phyloP scores from a whole-genome alignment of 2,797 vertebrate genomes.

The Adrianichthys oophorus region DNA sequence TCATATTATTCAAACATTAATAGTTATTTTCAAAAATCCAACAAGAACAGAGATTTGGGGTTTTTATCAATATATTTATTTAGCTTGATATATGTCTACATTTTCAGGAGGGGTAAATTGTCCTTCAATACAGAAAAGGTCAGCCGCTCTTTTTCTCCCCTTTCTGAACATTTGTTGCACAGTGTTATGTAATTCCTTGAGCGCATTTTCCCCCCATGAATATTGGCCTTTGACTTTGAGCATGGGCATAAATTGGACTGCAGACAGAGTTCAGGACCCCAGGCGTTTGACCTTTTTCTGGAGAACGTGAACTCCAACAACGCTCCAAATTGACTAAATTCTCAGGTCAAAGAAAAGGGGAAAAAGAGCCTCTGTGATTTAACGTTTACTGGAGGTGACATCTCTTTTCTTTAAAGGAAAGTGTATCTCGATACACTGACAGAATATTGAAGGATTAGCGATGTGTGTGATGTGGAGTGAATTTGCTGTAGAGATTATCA shows the following conservation, averaged over 20 bases:
- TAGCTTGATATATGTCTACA: no score
- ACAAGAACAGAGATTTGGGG: no score
- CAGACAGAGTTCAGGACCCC: slow-evolving; percentile 16
- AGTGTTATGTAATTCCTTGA: not conserved
- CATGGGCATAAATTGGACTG: slow-evolving; percentile 13
- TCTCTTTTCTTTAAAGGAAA: slow-evolving; percentile 1
- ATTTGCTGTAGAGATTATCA: no score
- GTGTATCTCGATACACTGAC: not conserved
- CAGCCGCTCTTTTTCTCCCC: no score
- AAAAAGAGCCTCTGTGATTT: slow-evolving; percentile 10
- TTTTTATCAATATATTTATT: no score
- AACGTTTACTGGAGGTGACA: slow-evolving; percentile 16
- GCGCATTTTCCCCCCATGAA: slow-evolving; percentile 22
- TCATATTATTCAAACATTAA: no score
- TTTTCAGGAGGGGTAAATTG: no score
- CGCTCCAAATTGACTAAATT: not conserved
- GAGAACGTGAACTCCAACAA: slow-evolving; percentile 12
- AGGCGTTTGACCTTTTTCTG: slow-evolving; percentile 36
- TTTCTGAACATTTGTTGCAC: slow-evolving; percentile 26
- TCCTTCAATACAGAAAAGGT: no score
- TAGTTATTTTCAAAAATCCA: no score
- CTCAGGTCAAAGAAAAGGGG: slow-evolving; percentile 26
- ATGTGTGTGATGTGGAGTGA: not conserved
- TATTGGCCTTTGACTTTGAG: slow-evolving; percentile 42
- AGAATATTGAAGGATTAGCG: not conserved